These are phyloP conservation scores for Rugalucina vietnamica DNA, from an alignment of 2,888 invertebrate genomes.

Conservation along the genomic window DNA sequence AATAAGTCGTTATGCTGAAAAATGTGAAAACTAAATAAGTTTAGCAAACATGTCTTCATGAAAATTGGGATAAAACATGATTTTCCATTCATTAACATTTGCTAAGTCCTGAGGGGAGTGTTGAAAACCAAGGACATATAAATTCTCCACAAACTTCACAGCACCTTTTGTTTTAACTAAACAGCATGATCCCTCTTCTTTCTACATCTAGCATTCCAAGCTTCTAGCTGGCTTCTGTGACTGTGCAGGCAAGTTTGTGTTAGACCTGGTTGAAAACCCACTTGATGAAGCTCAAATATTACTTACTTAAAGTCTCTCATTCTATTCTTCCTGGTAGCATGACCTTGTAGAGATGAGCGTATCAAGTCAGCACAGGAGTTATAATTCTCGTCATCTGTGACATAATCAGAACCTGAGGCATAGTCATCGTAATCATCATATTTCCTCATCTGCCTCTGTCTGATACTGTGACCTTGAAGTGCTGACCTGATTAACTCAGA, in stretches of 20 bases:
- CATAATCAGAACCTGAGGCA: conserved; percentile 62
- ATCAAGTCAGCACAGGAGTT: conserved; percentile 74
- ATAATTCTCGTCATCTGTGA: conserved; percentile 62
- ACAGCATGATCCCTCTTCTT: too few relatives aligned
- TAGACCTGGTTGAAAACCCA: too few relatives aligned
- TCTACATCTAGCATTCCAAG: too few relatives aligned
- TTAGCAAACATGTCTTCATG: too few relatives aligned
- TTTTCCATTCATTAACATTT: too few relatives aligned
- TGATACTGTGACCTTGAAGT: conserved; percentile 73
- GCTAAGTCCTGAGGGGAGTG: too few relatives aligned
- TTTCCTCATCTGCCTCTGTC: conserved; percentile 62
- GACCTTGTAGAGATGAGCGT: conserved; percentile 76
- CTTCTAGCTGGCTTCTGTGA: too few relatives aligned
- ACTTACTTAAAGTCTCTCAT: conserved; percentile 48
- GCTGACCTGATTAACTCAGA: conserved; percentile 76
- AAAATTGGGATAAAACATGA: too few relatives aligned
- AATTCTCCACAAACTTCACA: background rate
- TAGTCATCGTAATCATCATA: conserved; percentile 50
- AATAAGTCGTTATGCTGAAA: too few relatives aligned
- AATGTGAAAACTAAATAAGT: too few relatives aligned
- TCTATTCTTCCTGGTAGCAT: conserved; percentile 50
- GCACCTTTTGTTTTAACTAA: background rate
- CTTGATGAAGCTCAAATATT: too few relatives aligned
- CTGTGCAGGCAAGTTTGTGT: too few relatives aligned
- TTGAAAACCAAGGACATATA: background rate